These are phyloP conservation scores for Eublepharis macularius DNA, from an alignment of 2,113 vertebrate genomes.

Conservation along the genomic window DNA sequence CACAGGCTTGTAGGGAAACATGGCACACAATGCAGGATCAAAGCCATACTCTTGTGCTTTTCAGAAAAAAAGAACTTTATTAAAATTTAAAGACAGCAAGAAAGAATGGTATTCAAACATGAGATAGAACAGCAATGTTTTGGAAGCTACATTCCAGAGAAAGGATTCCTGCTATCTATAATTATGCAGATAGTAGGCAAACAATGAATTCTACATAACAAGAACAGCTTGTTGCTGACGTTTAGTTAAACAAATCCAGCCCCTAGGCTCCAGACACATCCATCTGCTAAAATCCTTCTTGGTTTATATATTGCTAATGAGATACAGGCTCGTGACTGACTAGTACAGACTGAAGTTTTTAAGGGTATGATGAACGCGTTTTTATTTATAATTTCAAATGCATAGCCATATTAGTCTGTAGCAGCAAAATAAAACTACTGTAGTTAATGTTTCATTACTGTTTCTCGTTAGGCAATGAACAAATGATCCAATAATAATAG, in stretches of 20 bases:
- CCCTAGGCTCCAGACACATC: background rate
- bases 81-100: background rate
- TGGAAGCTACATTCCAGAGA: background rate
- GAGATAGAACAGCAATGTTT: background rate
- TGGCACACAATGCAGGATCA: background rate
- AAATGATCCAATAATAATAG: background rate
- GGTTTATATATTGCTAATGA: background rate
- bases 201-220: background rate
- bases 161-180: background rate
- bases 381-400: too few relatives aligned
- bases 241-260: background rate
- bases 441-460: too few relatives aligned
- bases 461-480: background rate
- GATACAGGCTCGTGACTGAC: background rate
- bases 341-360: background rate
- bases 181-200: background rate
- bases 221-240: background rate
- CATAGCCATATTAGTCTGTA: too few relatives aligned
- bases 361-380: background rate
- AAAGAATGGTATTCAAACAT: background rate
- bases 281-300: background rate
- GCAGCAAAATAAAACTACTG: too few relatives aligned
- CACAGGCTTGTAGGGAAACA: background rate
- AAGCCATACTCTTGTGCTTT: background rate
- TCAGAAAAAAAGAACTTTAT: constrained; percentile 9